Conservation (phyloP, 2,113 vertebrate genomes). For the Calonectris borealis region DNA sequence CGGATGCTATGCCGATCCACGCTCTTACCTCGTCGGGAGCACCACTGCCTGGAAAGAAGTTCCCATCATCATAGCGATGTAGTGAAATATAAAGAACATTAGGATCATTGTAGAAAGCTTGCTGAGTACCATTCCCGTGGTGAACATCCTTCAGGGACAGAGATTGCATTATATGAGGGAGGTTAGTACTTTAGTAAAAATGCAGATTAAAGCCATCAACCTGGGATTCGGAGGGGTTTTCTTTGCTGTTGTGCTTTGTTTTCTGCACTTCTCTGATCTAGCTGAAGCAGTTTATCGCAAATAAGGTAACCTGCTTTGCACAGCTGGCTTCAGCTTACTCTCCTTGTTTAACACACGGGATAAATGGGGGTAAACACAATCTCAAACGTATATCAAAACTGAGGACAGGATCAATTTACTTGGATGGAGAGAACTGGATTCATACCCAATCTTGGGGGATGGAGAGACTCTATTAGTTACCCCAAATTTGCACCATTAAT, state of each 20-base stretch:
- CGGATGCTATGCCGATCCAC: rapidly evolving
- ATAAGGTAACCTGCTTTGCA: background rate
- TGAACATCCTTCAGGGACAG: conserved; percentile 77
- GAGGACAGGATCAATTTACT: background rate
- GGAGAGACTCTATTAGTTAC: background rate
- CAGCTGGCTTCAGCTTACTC: background rate
- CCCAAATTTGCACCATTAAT: background rate
- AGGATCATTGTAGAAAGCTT: conserved; percentile 93
- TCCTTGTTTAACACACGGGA: background rate
- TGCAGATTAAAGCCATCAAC: background rate
- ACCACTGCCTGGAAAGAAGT: conserved; percentile 98
- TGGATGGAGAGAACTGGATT: background rate
- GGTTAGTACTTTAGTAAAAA: background rate
- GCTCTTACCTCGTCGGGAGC: conserved; percentile 89
- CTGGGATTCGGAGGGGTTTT: background rate
- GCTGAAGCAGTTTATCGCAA: background rate
- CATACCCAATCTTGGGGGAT: background rate
- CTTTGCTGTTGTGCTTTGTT: background rate
- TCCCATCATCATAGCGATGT: conserved; percentile 96
- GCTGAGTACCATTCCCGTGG: conserved; percentile 87
- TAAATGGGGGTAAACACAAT: background rate
- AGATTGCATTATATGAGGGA: background rate
- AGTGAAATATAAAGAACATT: conserved; percentile 92
- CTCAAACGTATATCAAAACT: background rate
- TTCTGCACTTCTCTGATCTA: background rate